These are phyloP conservation scores for Empis livida DNA, from an alignment of 2,888 invertebrate species.

Conservation along the genomic window DNA sequence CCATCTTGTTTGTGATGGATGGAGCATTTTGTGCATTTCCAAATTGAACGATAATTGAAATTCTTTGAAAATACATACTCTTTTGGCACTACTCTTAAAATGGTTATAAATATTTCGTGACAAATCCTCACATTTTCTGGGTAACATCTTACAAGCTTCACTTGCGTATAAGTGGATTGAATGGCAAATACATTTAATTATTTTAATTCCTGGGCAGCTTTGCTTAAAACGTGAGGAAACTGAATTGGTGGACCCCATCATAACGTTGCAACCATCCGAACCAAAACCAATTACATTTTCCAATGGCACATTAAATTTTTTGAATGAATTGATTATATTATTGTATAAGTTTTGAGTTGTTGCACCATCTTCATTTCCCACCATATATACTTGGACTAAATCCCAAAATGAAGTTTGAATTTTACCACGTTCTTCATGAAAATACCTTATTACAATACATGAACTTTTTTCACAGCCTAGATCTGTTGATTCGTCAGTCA, in stretches of 20 bases:
- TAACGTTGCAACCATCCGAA: neutral
- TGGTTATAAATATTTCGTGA: constrained; percentile 18
- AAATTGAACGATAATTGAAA: neutral
- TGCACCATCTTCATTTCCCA: neutral
- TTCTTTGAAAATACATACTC: neutral
- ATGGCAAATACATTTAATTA: constrained; percentile 23
- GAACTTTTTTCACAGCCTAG: no score
- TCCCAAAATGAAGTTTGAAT: neutral
- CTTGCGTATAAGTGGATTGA: constrained; percentile 22
- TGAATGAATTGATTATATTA: neutral
- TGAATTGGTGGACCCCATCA: constrained; percentile 19
- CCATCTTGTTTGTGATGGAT: constrained; percentile 21
- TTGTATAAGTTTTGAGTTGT: neutral
- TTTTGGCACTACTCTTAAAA: neutral
- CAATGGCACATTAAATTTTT: neutral
- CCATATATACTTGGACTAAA: neutral
- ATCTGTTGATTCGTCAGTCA: no score
- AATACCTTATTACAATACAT: neutral
- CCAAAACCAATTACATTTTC: constrained; percentile 21
- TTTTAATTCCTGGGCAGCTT: constrained; percentile 14
- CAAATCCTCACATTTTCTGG: constrained; percentile 19
- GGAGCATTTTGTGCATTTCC: constrained; percentile 6
- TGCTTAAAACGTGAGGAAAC: constrained; percentile 16
- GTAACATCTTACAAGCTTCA: constrained; percentile 20
- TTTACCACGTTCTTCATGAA: neutral